These are phyloP conservation scores for Thelaira solivaga DNA, from an alignment of 2,888 invertebrate genomes.

Conservation along the genomic window DNA sequence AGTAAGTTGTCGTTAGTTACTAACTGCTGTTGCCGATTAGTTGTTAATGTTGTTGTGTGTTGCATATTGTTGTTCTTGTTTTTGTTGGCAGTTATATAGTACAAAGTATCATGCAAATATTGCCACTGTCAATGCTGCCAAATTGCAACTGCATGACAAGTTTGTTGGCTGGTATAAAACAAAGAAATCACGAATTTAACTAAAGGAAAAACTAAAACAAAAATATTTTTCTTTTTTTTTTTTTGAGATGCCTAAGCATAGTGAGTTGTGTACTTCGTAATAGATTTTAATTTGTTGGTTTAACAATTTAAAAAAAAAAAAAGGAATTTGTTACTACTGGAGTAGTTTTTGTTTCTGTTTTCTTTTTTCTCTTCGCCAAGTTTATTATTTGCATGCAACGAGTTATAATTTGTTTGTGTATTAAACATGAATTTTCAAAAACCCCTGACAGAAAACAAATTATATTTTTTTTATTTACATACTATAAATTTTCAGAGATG, in stretches of 20 bases:
- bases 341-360: neutral
- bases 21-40: slow-evolving; percentile 4
- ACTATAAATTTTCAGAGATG: too few relatives aligned
- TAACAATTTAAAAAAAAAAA: slow-evolving; percentile 26
- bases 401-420: slow-evolving; percentile 33
- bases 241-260: slow-evolving; percentile 1
- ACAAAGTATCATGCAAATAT: slow-evolving; percentile 58
- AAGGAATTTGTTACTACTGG: slow-evolving; percentile 23
- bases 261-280: slow-evolving; percentile 39
- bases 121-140: slow-evolving; percentile 61
- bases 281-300: slow-evolving; percentile 39
- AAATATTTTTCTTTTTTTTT: slow-evolving; percentile 8
- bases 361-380: slow-evolving; percentile 25
- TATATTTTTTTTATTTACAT: too few relatives aligned
- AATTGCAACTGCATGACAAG: slow-evolving; percentile 61
- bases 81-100: slow-evolving; percentile 16
- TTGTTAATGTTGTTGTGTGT: neutral
- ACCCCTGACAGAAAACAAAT: too few relatives aligned
- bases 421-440: too few relatives aligned
- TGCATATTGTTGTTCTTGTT: too few relatives aligned
- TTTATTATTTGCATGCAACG: slow-evolving; percentile 42
- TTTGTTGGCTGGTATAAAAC: slow-evolving; percentile 52
- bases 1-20: slow-evolving; percentile 29
- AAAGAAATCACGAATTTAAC: slow-evolving; percentile 60
- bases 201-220: slow-evolving; percentile 4